Base-by-base conservation (phyloP, 2,888 invertebrate genomes). In the Athalia circularis region DNA sequence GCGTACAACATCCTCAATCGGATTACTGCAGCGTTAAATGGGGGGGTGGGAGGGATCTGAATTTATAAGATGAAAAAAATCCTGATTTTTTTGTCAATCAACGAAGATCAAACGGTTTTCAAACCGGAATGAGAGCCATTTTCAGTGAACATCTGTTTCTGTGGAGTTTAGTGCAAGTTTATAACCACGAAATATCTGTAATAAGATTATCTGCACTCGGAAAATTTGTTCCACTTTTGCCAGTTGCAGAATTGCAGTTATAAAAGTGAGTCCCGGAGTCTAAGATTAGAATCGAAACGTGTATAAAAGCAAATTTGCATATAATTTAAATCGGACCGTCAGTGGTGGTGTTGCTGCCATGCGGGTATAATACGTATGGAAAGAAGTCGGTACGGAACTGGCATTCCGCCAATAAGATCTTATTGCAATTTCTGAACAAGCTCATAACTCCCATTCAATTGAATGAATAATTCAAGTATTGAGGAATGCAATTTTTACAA, bases 271-370 rank as follows among this genome's bases (percentile, higher is more conserved):
- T 59, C 65, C 48, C 59, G 61, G 29, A 29, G 29, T 29, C 80
- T 82, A 83, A 81, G 82, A 82, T 84, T 83, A 81, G 84, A 82
- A 54, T 45, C 65, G 29, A 43, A 61, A 76, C 54, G 80, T 64
- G 29, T 29, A 79, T 75, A 79, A 65, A 74, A 62, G 79, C 45
- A 9, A 77, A 81, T 81, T 81, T 80, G 79, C 81, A 81, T 82
- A 81, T 81, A 82, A 85, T 84, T 81, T 78, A 72, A 74, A 82
- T 84, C 81, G 83, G 82, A 81, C 59, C 81, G 72, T 78, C 52
- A 59, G 57, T 47, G 57, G 72, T 72, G 72, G 57, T 29, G 54
- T 59, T 47, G 15, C 47, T 47, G 29, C 29, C 29, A 29, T 29
- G 29, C 29, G 29, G 45, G 13, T 48, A 43, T 11, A 29, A 43